phyloP scores from a whole-genome alignment of 2,797 vertebrate species.

The Vultur gryphus region DNA sequence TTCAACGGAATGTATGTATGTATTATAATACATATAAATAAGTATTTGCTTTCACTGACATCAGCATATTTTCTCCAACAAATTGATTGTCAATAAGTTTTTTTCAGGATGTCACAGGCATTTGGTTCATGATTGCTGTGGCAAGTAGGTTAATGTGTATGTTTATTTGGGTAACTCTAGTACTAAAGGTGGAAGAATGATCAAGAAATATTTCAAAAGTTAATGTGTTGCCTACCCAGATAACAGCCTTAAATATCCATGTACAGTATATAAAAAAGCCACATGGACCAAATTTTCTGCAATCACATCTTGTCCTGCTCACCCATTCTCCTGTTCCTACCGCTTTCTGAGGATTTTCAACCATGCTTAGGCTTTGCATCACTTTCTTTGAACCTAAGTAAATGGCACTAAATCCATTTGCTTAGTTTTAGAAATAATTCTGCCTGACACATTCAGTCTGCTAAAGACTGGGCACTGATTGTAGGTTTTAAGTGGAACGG shows the following conservation, averaged over 20 bases:
- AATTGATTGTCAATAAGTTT: not conserved
- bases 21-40: not conserved
- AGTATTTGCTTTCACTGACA: not conserved
- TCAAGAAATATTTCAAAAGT: not conserved
- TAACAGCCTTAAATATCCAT: not conserved
- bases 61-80: not conserved
- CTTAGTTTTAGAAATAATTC: constrained; percentile 17
- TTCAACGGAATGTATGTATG: not conserved
- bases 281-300: not conserved
- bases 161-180: not conserved
- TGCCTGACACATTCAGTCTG: not conserved
- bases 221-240: not conserved
- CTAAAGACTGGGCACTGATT: not conserved
- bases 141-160: not conserved
- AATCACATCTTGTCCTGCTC: not conserved
- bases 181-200: not conserved
- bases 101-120: not conserved
- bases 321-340: not conserved
- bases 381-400: not conserved
- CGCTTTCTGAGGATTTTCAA: not conserved
- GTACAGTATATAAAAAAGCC: not conserved
- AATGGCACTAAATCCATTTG: not conserved
- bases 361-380: not conserved
- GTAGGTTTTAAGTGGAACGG: not conserved
- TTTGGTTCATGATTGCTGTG: not conserved